A percentile compares a stretch with the other conserved stretches of the same genome.
phyloP scores from a whole-genome alignment of 2,113 vertebrate genomes.

The Orientallactaga bullata region DNA sequence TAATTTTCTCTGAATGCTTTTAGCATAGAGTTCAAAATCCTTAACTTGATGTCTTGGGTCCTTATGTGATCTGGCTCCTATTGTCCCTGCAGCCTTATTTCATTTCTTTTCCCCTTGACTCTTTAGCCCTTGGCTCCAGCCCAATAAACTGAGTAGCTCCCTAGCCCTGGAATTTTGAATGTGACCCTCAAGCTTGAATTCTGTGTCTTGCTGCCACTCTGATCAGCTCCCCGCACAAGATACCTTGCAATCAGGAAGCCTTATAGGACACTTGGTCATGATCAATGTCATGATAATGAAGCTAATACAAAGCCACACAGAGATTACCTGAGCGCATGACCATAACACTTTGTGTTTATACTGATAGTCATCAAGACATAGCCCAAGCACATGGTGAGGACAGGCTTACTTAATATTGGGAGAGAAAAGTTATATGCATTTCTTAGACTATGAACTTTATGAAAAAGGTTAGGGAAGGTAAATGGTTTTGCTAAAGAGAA shows the following conservation, averaged over 20 bases:
- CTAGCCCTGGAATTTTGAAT: neutral
- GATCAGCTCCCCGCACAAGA: neutral
- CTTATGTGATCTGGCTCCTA: neutral
- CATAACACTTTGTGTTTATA: neutral
- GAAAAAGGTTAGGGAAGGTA: neutral
- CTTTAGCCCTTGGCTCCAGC: neutral
- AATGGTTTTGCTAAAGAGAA: neutral
- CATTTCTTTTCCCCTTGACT: neutral
- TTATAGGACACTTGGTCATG: neutral
- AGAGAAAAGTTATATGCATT: too few relatives aligned
- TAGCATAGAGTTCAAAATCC: neutral
- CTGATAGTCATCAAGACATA: neutral
- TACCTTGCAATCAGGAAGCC: neutral
- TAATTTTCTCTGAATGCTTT: neutral
- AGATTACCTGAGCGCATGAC: neutral
- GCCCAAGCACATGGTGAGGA: fast-evolving
- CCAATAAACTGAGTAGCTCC: neutral
- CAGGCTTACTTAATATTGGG: neutral
- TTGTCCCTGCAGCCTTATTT: neutral
- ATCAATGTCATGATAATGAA: neutral
- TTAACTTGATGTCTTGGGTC: neutral
- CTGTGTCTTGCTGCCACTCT: neutral
- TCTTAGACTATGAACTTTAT: neutral
- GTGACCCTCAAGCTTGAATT: neutral
- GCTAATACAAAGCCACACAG: neutral